Conservation (phyloP, 2,888 invertebrate genomes). For the Eulithis testata region DNA sequence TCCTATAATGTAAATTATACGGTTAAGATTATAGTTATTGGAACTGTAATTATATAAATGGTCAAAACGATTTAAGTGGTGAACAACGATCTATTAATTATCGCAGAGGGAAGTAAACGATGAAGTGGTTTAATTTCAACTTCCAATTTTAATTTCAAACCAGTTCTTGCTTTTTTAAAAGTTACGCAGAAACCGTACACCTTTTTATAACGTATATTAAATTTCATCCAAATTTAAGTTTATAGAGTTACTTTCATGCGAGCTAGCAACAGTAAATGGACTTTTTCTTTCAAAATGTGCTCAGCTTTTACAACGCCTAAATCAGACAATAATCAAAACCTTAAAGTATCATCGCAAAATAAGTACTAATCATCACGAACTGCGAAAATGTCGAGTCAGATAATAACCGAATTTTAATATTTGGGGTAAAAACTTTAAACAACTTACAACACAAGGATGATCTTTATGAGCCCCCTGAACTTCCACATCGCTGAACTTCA, state of each 20-base stretch:
- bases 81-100: slow-evolving; percentile 13
- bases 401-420: neutral
- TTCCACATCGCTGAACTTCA: slow-evolving; percentile 94
- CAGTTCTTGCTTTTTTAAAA: neutral
- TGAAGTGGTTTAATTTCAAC: slow-evolving; percentile 19
- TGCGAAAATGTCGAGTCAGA: neutral
- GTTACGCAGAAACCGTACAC: no score
- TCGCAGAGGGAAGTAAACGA: slow-evolving; percentile 9
- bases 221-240: no score
- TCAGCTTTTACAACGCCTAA: no score
- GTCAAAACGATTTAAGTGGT: slow-evolving; percentile 2
- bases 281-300: no score
- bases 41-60: slow-evolving; percentile 12
- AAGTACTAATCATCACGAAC: no score
- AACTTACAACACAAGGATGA: slow-evolving; percentile 88
- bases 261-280: no score
- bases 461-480: slow-evolving; percentile 90
- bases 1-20: slow-evolving; percentile 1
- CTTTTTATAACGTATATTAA: no score
- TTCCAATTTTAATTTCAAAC: slow-evolving; percentile 5
- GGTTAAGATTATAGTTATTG: slow-evolving; percentile 9
- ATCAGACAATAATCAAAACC: no score
- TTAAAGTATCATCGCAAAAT: no score
- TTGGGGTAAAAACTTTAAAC: neutral
- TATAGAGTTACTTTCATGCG: no score